Percentiles rank a stretch among this genome's conserved stretches.
Conservation (phyloP, 30 jellyfish, hydroid and myxozoan species). For the Catostylus mosaicus region DNA sequence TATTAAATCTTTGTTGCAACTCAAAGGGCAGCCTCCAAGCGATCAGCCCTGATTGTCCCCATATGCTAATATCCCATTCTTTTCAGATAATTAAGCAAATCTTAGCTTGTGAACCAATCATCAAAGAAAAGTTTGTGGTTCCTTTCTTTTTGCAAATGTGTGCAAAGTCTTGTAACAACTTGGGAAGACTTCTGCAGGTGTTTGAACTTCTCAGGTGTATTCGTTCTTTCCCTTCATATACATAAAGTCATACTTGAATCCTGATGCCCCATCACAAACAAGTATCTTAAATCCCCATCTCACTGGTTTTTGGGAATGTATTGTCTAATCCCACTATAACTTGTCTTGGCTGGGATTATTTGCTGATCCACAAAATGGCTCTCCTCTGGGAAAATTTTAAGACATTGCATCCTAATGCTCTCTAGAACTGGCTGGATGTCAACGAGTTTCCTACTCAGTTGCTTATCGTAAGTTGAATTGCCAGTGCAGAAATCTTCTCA, state of each 20-base stretch:
- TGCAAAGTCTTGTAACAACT: slow-evolving; percentile 65
- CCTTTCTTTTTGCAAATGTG: slow-evolving; percentile 35
- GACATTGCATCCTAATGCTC: neutral
- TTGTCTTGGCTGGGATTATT: slow-evolving; percentile 67
- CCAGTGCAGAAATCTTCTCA: slow-evolving; percentile 5
- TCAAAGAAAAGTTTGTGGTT: slow-evolving; percentile 66
- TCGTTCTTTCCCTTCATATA: slow-evolving; percentile 1
- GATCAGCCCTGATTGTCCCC: slow-evolving; percentile 58
- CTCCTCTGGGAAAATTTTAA: slow-evolving; percentile 64
- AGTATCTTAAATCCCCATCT: slow-evolving; percentile 62
- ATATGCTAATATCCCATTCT: slow-evolving; percentile 44
- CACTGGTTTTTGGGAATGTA: slow-evolving; percentile 37
- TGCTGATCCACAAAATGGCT: slow-evolving; percentile 63
- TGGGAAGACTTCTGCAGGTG: slow-evolving; percentile 69
- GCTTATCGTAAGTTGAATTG: neutral
- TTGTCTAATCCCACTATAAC: slow-evolving; percentile 58
- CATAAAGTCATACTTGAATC: slow-evolving; percentile 55
- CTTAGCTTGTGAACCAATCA: slow-evolving; percentile 64
- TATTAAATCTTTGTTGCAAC: slow-evolving; percentile 33
- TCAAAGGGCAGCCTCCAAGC: slow-evolving; percentile 45
- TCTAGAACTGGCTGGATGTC: neutral
- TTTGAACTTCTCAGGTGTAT: neutral
- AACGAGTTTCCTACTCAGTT: neutral
- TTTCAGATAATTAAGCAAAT: slow-evolving; percentile 32
- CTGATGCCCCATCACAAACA: slow-evolving; percentile 60